Evolutionary conservation across 1,140 invertebrate species (phyloP).

Genomic region (Mizuhopecten yessoensis): DNA sequence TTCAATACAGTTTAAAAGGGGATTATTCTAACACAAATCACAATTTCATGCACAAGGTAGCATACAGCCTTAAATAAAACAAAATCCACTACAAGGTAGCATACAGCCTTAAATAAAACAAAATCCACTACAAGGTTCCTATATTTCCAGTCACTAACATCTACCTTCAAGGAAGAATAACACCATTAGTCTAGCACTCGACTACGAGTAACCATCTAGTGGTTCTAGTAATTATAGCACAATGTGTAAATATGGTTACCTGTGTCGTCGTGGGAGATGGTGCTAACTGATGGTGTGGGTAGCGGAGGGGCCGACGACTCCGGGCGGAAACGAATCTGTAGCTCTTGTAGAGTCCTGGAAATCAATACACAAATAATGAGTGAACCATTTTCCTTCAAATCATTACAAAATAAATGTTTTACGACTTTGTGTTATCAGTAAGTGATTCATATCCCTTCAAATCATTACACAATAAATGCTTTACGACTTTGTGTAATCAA

Average conservation of each 20-base stretch:
- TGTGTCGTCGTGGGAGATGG: constrained; percentile 81
- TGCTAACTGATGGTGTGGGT: constrained; percentile 75
- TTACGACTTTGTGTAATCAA: no score
- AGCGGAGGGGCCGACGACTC: constrained; percentile 75
- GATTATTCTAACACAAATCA: background rate
- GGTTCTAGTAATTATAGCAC: no score
- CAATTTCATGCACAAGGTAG: no score
- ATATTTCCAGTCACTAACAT: background rate
- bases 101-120: background rate
- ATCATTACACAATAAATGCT: no score
- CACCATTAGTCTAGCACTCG: background rate
- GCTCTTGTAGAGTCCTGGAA: constrained; percentile 90
- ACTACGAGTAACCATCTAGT: no score
- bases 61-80: no score
- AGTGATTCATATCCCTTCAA: background rate
- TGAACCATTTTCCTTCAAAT: no score
- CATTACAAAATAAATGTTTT: no score
- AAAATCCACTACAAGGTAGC: background rate
- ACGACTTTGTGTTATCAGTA: no score
- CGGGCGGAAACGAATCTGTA: constrained; percentile 90
- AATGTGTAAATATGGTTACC: no score
- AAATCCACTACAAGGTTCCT: background rate
- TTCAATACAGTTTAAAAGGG: no score
- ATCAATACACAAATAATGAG: no score
- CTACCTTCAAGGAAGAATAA: background rate